These are phyloP conservation scores for Pristionchus entomophagus DNA, from an alignment of 2,888 invertebrate species.

Conservation along the genomic window DNA sequence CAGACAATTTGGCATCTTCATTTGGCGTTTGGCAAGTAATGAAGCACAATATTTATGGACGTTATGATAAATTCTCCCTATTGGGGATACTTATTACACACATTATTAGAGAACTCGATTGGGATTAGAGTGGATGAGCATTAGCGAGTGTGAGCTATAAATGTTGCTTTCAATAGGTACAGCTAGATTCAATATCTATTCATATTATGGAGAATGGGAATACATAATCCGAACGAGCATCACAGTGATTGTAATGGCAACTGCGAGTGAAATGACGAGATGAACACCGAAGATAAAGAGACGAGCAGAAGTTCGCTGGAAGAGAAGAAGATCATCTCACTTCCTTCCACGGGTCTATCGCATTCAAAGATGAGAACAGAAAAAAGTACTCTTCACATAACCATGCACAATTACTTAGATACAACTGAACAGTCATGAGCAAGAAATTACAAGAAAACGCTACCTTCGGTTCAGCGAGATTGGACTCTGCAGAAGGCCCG, in stretches of 20 bases:
- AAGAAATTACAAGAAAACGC: neutral
- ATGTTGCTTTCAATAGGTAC: neutral
- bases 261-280: constrained; percentile 60
- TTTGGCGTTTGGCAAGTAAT: neutral
- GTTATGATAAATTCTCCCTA: neutral
- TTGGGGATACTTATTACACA: neutral
- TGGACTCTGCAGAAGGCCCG: constrained; percentile 57
- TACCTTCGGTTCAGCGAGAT: constrained; percentile 55
- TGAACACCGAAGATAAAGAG: constrained; percentile 60
- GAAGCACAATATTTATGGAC: neutral
- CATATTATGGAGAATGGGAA: constrained; percentile 53
- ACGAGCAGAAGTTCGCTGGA: constrained; percentile 56
- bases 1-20: too few species aligned
- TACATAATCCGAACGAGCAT: constrained; percentile 62
- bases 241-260: constrained; percentile 59
- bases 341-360: too few species aligned
- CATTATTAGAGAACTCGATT: constrained; percentile 17
- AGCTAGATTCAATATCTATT: neutral
- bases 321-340: neutral
- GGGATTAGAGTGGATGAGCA: neutral
- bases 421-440: too few species aligned
- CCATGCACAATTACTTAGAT: too few species aligned
- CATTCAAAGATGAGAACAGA: neutral
- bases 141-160: neutral
- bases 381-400: neutral